These are phyloP conservation scores for Neomonachus schauinslandi DNA, from an alignment of 2,113 vertebrate species.

Conservation along the genomic window DNA sequence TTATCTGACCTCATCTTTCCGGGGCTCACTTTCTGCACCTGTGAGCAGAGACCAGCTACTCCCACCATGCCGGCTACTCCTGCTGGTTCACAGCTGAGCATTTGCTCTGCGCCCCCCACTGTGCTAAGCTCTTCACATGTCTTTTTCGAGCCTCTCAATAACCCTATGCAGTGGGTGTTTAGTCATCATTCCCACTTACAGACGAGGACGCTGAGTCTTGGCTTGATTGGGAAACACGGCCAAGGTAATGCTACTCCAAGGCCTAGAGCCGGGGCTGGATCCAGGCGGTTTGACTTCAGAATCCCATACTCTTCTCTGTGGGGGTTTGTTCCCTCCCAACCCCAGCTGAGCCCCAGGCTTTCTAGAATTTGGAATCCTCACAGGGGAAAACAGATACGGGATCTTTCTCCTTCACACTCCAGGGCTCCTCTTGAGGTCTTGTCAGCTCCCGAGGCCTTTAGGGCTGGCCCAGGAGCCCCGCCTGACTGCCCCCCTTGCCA, in stretches of 20 bases:
- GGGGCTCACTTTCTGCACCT: not conserved
- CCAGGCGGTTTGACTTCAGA: not conserved
- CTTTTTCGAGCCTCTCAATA: not conserved
- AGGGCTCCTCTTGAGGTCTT: not conserved
- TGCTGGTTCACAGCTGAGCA: not conserved
- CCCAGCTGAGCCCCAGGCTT: not conserved
- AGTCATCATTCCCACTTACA: not conserved
- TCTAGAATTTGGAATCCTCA: not conserved
- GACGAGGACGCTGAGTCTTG: not conserved
- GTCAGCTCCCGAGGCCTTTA: not conserved
- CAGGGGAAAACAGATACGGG: not conserved
- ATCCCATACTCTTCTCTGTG: not conserved
- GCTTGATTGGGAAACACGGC: not conserved
- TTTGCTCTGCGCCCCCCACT: accelerated
- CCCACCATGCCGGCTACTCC: not conserved
- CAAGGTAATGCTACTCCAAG: not conserved
- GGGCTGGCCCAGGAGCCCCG: not conserved
- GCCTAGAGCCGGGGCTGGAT: not conserved
- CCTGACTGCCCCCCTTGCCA: not conserved
- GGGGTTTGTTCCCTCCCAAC: not conserved
- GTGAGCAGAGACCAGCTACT: not conserved
- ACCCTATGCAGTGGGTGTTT: not conserved
- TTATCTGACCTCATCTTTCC: not conserved
- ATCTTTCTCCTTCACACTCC: not conserved
- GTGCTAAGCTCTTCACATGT: not conserved